Evolutionary conservation across 2,797 vertebrate species (phyloP).

Genomic region (Kryptopterus vitreolus): DNA sequence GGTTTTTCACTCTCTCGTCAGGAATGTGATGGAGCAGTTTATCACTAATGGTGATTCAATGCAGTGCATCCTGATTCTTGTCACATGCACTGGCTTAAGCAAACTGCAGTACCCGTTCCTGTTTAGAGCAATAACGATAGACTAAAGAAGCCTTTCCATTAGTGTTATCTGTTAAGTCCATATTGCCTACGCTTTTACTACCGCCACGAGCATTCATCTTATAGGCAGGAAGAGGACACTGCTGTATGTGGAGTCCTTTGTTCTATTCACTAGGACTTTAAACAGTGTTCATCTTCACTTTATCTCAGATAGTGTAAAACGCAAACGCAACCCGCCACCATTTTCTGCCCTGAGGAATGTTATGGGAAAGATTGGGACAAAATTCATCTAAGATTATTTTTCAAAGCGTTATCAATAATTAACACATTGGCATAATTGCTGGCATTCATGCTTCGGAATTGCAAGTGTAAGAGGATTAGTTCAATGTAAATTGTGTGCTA

Average conservation of each 20-base stretch:
- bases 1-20: background rate
- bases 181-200: constrained; percentile 32
- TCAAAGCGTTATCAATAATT: constrained; percentile 14
- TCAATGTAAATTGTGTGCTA: constrained; percentile 43
- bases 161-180: constrained; percentile 24
- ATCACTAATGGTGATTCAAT: background rate
- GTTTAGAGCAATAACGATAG: constrained; percentile 12
- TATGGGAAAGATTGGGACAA: background rate
- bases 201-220: constrained; percentile 25
- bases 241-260: constrained; percentile 33
- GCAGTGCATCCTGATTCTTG: constrained; percentile 21
- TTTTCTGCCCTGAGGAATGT: constrained; percentile 19
- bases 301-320: constrained; percentile 1
- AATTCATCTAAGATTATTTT: constrained; percentile 21
- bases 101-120: constrained; percentile 13
- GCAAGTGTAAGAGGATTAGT: constrained; percentile 51
- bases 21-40: background rate
- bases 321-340: constrained; percentile 13
- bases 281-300: constrained; percentile 17
- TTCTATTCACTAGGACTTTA: constrained; percentile 13
- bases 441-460: constrained; percentile 43
- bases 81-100: constrained; percentile 22
- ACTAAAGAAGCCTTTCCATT: constrained; percentile 27
- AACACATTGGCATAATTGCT: constrained; percentile 33
- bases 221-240: constrained; percentile 24